These are phyloP conservation scores for Papilio helenus DNA, from an alignment of 1,140 invertebrate species.

Conservation along the genomic window DNA sequence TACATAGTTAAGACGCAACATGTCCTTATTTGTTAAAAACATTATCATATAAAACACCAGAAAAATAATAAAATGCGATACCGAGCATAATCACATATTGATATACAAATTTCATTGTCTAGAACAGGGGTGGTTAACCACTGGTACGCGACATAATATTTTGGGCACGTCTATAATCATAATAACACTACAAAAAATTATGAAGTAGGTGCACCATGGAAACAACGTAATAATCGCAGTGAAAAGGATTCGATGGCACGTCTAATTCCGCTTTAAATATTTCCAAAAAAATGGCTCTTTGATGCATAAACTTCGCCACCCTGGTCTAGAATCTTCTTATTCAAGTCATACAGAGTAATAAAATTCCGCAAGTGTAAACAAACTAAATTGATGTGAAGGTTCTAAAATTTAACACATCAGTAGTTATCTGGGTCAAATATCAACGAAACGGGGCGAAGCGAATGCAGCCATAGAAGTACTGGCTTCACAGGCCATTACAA, in stretches of 20 bases:
- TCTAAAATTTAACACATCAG: slow-evolving; percentile 13
- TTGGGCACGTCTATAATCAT: too few species aligned
- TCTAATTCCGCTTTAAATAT: too few species aligned
- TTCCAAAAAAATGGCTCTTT: too few species aligned
- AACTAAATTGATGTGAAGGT: slow-evolving; percentile 15
- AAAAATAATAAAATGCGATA: not conserved
- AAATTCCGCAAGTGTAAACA: slow-evolving; percentile 21
- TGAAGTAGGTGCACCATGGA: too few species aligned
- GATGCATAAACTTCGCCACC: too few species aligned
- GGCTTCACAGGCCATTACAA: not conserved
- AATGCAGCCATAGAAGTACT: slow-evolving; percentile 26
- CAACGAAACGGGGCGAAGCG: slow-evolving; percentile 27
- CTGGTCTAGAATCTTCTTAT: not conserved
- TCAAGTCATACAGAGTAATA: not conserved
- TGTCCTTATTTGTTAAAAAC: not conserved
- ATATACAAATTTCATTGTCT: not conserved
- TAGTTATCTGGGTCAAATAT: slow-evolving; percentile 26
- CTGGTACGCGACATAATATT: too few species aligned
- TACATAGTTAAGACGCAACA: not conserved
- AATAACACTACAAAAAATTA: too few species aligned
- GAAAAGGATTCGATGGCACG: too few species aligned
- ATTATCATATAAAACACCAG: not conserved
- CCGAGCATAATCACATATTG: not conserved
- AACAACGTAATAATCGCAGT: too few species aligned
- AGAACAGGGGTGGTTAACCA: too few species aligned